Base-by-base conservation (phyloP, 2,888 invertebrate species). In the Lepidochrysops patricia region DNA sequence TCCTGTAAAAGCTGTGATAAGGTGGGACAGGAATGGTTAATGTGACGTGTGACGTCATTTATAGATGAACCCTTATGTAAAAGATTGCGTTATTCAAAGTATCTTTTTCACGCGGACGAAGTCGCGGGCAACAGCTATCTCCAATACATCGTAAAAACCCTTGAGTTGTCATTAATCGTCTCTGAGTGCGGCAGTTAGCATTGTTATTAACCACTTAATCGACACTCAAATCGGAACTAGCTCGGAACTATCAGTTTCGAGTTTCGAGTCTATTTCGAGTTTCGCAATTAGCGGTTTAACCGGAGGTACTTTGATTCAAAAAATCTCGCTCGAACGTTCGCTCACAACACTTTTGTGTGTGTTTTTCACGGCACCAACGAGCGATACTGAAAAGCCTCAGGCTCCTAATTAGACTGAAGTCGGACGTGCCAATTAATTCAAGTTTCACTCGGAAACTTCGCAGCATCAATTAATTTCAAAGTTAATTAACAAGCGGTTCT, bases 391-490 rank as follows among this genome's bases (percentile, higher is more conserved):
- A 88, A 87, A 87, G 86, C 86, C 87, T 79, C 82, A 76, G 85
- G 86, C 88, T 80, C 83, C 89, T 89, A 89, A 89, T 89, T 89
- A 89, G 89, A 84, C 86, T 80, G 84, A 82, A 87, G 86, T 86
- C 86, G 86, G 89, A 89, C 89, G 84, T 84, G 85, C 88, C 89
- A 89, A 89, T 89, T 89, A 89, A 89, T 87, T 89, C 88, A 88
- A 88, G 89, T 89, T 89, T 89, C 86, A 84, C 85, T 85, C 82
- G 82, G 84, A 86, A 89, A 89, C 84, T 89, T 89, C 85, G 84
- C 88, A 80, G 84, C 89, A 86, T 89, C 89, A 89, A 89, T 89
- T 89, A 89, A 89, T 89, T 89, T 89, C 88, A 88, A 88, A 89
- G 87, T 88, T 89, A 89, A 89, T 89, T 89, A 89, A 87, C 84